Evolutionary conservation across 2,888 invertebrate species (phyloP), one percentile per base, ranked within the genome.

Genomic region (Syrphus vitripennis): DNA sequence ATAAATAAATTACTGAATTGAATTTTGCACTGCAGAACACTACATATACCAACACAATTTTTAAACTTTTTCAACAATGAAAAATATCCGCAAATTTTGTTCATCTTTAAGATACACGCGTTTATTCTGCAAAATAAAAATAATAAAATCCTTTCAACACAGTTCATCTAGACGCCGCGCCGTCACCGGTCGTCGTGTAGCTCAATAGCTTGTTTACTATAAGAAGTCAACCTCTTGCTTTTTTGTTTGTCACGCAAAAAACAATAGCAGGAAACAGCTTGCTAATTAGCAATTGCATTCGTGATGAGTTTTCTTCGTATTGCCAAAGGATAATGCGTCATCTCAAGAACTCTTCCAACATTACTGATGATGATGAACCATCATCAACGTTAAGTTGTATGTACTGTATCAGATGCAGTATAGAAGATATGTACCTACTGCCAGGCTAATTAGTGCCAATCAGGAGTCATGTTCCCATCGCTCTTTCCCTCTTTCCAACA

Each of bases 381-480:
- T 50, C 42, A n/a, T 24, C 21, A 55, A 48, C 63, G 26, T 6
- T 9, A 3, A 37, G 19, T 45, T 19, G 19, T 14, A n/a, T 21
- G 76, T 70, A 70, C 40, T 70, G 61, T 48, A 61, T 40, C 55
- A 45, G n/a, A 37, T 26, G 9, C 50, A 14, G 4, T n/a, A 21
- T 6, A 7, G n/a, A 16, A 9, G 1, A 29, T 29, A 24, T 2
- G 5, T 21, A 21, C 37, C 34, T 63, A 42, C 42, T 26, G 40
- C 40, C 69, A 55, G 74, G 83, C 79, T 83, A 83, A 83, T 83
- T 83, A 83, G 79, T 69, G 55, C 50, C 78, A 82, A 77, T 76
- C 82, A 82, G 57, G 45, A 50, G 40, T 40, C 59, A 29, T 74
- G 50, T 70, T 16, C 42, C 45, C 21, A 42, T 24, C 14, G 37